Conservation (phyloP, 1,140 invertebrate genomes). For the Helicoverpa zea region DNA sequence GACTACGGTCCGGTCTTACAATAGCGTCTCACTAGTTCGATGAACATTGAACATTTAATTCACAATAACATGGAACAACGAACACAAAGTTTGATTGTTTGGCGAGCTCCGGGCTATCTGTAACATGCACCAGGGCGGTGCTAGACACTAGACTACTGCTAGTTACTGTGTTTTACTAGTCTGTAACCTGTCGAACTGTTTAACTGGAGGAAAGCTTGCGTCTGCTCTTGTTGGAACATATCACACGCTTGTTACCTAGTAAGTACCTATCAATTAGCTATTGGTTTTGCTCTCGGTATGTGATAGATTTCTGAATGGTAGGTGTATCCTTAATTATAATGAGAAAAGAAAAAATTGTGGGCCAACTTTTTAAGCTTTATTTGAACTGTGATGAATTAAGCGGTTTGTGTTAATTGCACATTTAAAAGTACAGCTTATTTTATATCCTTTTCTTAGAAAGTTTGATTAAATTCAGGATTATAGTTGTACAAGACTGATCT, state of each 20-base stretch:
- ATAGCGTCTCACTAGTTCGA: not conserved
- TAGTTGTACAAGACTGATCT: too few species aligned
- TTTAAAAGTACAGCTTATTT: too few species aligned
- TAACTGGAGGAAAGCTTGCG: conserved; percentile 38
- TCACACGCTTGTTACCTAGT: not conserved
- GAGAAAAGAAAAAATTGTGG: too few species aligned
- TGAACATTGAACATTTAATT: conserved; percentile 30
- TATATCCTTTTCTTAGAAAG: too few species aligned
- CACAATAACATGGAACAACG: conserved; percentile 19
- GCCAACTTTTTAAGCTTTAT: too few species aligned
- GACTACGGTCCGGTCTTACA: not conserved
- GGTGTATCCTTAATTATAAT: too few species aligned
- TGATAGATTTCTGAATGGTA: too few species aligned
- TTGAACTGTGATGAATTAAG: too few species aligned
- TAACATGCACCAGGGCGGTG: conserved; percentile 5
- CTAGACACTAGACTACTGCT: not conserved
- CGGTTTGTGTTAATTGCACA: too few species aligned
- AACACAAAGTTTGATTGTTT: conserved; percentile 23
- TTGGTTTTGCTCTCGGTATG: not conserved
- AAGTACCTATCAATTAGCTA: too few species aligned
- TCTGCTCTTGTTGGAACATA: conserved; percentile 8
- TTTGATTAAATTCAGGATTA: too few species aligned
- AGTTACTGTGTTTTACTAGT: conserved; percentile 13
- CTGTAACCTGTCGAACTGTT: conserved; percentile 53
- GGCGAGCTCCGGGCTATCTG: conserved; percentile 33